A percentile compares a stretch with the other conserved stretches of the same genome.
phyloP scores from a whole-genome alignment of 2,888 invertebrate species.

The Drosophila hamatofila region DNA sequence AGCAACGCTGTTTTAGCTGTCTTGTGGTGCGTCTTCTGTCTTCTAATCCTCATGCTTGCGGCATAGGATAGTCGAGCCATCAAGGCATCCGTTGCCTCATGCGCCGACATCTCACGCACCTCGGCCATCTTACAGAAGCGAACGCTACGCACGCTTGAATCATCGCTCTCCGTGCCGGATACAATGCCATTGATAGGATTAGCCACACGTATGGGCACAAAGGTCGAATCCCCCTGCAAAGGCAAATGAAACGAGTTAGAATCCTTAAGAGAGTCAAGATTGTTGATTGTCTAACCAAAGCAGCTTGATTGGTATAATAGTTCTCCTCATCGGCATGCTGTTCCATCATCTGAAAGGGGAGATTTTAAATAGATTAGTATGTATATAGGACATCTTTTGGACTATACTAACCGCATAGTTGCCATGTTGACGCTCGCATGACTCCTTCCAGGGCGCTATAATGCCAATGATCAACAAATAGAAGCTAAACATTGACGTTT shows the following conservation, averaged over 20 bases:
- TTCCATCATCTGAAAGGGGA: conserved; percentile 88
- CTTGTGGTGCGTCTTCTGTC: conserved; percentile 87
- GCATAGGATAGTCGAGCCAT: conserved; percentile 97
- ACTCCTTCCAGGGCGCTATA: conserved; percentile 95
- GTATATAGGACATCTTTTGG: neutral
- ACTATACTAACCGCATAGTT: conserved; percentile 89
- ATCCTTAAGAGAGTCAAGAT: neutral
- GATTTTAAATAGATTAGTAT: neutral
- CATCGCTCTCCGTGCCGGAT: conserved; percentile 93
- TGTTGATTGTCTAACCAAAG: conserved; percentile 73
- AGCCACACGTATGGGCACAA: conserved; percentile 92
- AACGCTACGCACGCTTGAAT: conserved; percentile 93
- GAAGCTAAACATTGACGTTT: conserved; percentile 96
- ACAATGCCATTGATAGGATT: conserved; percentile 71
- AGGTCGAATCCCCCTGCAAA: conserved; percentile 94
- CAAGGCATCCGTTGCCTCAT: conserved; percentile 96
- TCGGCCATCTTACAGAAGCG: conserved; percentile 96
- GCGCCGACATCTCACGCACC: conserved; percentile 94
- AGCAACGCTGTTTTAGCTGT: conserved; percentile 93
- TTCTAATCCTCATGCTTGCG: conserved; percentile 93
- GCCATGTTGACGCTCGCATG: conserved; percentile 89
- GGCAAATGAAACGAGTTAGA: neutral
- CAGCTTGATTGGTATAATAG: conserved; percentile 88
- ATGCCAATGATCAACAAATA: conserved; percentile 95
- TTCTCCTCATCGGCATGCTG: conserved; percentile 92